A percentile compares a stretch with the other conserved stretches of the same genome.
phyloP scores from a whole-genome alignment of 2,113 vertebrate species.

The Thunnus maccoyii region DNA sequence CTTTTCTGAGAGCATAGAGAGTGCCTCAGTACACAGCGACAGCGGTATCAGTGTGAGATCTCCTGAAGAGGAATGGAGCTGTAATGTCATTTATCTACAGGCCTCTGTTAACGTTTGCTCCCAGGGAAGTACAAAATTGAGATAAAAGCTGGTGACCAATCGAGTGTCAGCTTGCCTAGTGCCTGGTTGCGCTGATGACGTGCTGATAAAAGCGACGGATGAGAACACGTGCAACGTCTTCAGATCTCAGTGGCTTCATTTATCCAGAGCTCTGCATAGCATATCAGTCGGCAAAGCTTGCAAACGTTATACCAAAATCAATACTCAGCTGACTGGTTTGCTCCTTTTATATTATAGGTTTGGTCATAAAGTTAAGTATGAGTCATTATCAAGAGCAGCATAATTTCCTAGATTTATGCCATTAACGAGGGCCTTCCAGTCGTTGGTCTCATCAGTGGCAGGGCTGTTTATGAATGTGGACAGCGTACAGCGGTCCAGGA shows the following conservation, averaged over 20 bases:
- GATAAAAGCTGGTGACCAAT: conserved; percentile 83
- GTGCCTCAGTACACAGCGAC: conserved; percentile 46
- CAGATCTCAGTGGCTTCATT: conserved; percentile 55
- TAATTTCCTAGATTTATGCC: conserved; percentile 63
- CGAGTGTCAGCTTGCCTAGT: conserved; percentile 74
- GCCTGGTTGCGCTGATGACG: conserved; percentile 72
- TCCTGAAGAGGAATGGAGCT: conserved; percentile 71
- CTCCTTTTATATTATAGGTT: conserved; percentile 65
- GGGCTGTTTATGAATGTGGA: conserved; percentile 61
- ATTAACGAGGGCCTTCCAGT: conserved; percentile 58
- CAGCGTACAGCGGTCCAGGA: conserved; percentile 5
- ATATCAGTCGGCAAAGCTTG: conserved; percentile 50
- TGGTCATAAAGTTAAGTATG: conserved; percentile 74
- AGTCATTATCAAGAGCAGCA: conserved; percentile 71
- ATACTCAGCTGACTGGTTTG: conserved; percentile 67
- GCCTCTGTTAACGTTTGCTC: conserved; percentile 79
- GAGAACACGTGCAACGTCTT: conserved; percentile 44
- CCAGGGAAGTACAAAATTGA: conserved; percentile 75
- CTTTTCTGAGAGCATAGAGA: conserved; percentile 42
- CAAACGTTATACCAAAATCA: conserved; percentile 71
- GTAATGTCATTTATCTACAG: conserved; percentile 84
- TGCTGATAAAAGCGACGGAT: conserved; percentile 68
- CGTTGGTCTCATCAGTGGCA: conserved; percentile 37
- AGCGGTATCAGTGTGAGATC: conserved; percentile 72
- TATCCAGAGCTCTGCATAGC: conserved; percentile 27